Base-by-base conservation (phyloP, 2,888 invertebrate species). In the Prostheceraeus crozeri region DNA sequence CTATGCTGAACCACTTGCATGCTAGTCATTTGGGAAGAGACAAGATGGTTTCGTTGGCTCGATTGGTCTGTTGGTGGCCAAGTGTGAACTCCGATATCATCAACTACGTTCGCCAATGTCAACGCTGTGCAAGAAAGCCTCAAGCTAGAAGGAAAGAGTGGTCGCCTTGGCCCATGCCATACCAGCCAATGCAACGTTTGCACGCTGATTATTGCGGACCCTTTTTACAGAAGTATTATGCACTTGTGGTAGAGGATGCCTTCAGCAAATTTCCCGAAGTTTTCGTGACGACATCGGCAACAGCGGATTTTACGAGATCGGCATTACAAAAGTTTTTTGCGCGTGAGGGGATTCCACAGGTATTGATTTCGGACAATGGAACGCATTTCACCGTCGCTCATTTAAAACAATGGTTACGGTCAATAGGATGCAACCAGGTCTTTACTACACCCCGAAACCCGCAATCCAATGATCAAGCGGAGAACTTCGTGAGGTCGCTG, bases 321-420 rank as follows among this genome's bases (percentile, higher is more conserved):
- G 40, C 40, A 8, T 16, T 40, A 19, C n/a, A 19, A 40, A 40
- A 40, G 19, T 16, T 57, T 6, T 57, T 57, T 21, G 53, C 21
- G 51, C 19, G 19, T 16, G 16, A 16, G n/a, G 19, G 27, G n/a
- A 19, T 40, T 14, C 14, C 40, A 8, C 14, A n/a, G n/a, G 40
- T 40, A 19, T 14, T 40, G 6, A 19, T 40, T 16, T 16, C 14
- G 6, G 40, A 40, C 19, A 40, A 40, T 8, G 8, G 40, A 14
- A 40, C 40, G 19, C 40, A 40, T 40, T 40, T 40, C 14, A 40
- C 40, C 4, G 40, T 14, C 19, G 40, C n/a, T 14, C 14, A 40
- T 16, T 40, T 40, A 14, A 40, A 6, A 16, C 14, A 40, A 40
- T 40, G 40, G 40, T 19, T 40, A 4, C n/a, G 19, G 19, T 16